These are phyloP conservation scores for Hylomyscus alleni DNA, from an alignment of 2,797 vertebrate genomes.

Conservation along the genomic window DNA sequence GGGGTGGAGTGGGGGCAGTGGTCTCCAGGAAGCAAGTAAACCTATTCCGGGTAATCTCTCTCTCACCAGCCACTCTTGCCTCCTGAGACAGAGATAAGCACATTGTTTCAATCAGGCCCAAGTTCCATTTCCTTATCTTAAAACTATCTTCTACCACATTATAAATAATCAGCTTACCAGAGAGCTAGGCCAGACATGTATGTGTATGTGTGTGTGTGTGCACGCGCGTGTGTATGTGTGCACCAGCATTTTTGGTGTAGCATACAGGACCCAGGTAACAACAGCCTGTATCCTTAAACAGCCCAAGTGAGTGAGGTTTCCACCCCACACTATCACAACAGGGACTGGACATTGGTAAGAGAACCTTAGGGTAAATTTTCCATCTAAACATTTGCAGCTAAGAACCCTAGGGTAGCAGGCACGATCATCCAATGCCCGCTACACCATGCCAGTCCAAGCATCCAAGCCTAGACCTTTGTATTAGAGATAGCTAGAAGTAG, in stretches of 20 bases:
- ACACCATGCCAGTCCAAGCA: background rate
- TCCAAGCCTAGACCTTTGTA: background rate
- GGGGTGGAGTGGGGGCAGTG: background rate
- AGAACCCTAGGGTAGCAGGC: background rate
- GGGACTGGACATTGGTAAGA: background rate
- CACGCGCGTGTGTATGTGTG: background rate
- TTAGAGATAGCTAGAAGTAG: background rate
- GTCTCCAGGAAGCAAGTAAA: slow-evolving; percentile 69
- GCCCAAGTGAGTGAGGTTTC: background rate
- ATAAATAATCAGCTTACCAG: slow-evolving; percentile 86
- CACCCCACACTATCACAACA: background rate
- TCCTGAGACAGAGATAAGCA: slow-evolving; percentile 76
- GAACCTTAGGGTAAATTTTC: background rate
- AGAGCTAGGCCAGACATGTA: slow-evolving; percentile 57
- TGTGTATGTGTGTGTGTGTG: background rate
- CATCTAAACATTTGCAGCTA: background rate
- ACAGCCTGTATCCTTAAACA: background rate
- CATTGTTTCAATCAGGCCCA: slow-evolving; percentile 80
- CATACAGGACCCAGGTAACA: background rate
- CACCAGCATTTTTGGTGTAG: background rate
- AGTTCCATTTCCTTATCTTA: slow-evolving; percentile 82
- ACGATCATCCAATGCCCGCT: background rate
- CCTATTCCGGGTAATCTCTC: slow-evolving; percentile 70
- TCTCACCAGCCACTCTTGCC: slow-evolving; percentile 60
- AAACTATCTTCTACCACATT: slow-evolving; percentile 82